These are phyloP conservation scores for Tinea trinotella DNA, from an alignment of 2,888 invertebrate genomes.

Conservation along the genomic window DNA sequence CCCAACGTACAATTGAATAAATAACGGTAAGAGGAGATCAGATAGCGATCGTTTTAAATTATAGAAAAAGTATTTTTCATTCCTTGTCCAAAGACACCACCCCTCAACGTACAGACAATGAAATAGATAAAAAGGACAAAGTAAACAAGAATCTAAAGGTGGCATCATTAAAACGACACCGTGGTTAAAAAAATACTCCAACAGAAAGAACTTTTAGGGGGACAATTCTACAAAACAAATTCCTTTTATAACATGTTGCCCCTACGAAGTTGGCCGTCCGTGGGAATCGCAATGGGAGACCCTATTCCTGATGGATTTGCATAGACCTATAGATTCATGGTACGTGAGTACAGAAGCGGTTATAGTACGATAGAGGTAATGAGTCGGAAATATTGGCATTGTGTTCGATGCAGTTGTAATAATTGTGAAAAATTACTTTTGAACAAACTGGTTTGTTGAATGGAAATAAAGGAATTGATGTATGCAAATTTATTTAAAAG, in stretches of 20 bases:
- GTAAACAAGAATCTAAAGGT: slow-evolving; percentile 53
- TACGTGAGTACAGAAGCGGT: slow-evolving; percentile 22
- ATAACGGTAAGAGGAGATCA: slow-evolving; percentile 40
- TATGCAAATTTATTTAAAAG: slow-evolving; percentile 11
- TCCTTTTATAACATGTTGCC: not conserved
- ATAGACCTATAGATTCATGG: not conserved
- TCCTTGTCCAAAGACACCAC: slow-evolving; percentile 56
- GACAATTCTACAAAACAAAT: slow-evolving; percentile 16
- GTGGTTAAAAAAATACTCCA: slow-evolving; percentile 38
- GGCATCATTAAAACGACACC: slow-evolving; percentile 57
- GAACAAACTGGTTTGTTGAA: slow-evolving; percentile 9
- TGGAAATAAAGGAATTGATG: slow-evolving; percentile 19
- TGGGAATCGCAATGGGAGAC: slow-evolving; percentile 21
- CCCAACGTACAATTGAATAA: slow-evolving; percentile 21
- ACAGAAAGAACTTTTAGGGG: slow-evolving; percentile 28
- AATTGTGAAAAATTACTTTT: slow-evolving; percentile 15
- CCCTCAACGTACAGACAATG: slow-evolving; percentile 43
- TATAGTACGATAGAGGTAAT: slow-evolving; percentile 38
- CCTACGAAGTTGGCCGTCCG: slow-evolving; percentile 19
- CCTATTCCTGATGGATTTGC: slow-evolving; percentile 10
- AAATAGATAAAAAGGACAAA: slow-evolving; percentile 53
- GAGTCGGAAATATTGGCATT: slow-evolving; percentile 45
- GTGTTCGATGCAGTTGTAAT: slow-evolving; percentile 25
- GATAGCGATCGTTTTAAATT: slow-evolving; percentile 30
- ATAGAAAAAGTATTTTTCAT: slow-evolving; percentile 48